Evolutionary conservation across 1,140 invertebrate genomes (phyloP).

Genomic region (Thrips palmi): DNA sequence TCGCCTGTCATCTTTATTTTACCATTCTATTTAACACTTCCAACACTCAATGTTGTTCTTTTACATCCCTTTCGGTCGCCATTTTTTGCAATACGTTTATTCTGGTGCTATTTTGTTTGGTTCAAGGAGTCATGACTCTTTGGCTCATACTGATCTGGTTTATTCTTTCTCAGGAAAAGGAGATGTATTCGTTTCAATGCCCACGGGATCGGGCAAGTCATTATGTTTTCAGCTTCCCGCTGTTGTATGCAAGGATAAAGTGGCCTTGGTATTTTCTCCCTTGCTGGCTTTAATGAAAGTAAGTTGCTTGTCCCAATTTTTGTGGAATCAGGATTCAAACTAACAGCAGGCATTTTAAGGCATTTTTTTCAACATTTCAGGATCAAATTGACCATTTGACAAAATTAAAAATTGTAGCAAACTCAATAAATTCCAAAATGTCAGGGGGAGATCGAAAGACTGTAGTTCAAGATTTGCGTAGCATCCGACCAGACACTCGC

Average conservation of each 20-base stretch:
- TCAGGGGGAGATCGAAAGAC: constrained; percentile 44
- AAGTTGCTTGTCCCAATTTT: constrained; percentile 6
- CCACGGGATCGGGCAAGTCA: constrained; percentile 53
- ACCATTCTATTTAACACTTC: background rate
- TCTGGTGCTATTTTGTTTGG: constrained; percentile 2
- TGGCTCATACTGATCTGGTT: background rate
- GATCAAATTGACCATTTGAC: constrained; percentile 35
- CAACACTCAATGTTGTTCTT: background rate
- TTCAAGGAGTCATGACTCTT: background rate
- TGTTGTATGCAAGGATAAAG: constrained; percentile 28
- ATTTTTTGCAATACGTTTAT: constrained; percentile 1
- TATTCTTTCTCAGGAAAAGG: constrained; percentile 24
- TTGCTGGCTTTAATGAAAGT: constrained; percentile 47
- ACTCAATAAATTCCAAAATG: constrained; percentile 81
- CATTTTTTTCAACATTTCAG: constrained; percentile 15
- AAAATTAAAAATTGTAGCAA: constrained; percentile 47
- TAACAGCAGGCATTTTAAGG: background rate
- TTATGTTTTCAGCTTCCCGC: constrained; percentile 53
- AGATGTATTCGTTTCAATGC: constrained; percentile 54
- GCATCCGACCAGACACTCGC: constrained; percentile 45
- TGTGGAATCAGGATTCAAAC: background rate
- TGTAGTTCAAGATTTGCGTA: constrained; percentile 53
- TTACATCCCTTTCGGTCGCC: background rate
- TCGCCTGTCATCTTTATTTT: constrained; percentile 1
- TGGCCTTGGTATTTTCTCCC: constrained; percentile 49